Evolutionary conservation across 2,888 invertebrate genomes (phyloP).

Genomic region (Odontothrips loti): DNA sequence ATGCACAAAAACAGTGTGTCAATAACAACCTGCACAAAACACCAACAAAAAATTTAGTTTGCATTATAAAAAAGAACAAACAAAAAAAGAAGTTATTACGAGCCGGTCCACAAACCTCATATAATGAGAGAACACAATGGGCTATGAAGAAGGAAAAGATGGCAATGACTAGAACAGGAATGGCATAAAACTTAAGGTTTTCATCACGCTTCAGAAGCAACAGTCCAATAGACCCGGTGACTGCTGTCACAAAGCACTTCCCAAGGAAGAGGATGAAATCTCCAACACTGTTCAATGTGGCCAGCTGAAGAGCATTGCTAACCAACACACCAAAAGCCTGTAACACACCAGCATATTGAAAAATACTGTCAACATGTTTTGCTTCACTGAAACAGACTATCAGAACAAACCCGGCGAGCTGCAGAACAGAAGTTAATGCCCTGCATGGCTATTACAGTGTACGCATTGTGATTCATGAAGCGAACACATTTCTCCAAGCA

Average conservation of each 20-base stretch:
- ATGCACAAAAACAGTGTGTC: conserved; percentile 91
- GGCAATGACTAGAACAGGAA: conserved; percentile 78
- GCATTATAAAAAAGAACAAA: no score
- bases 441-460: conserved; percentile 89
- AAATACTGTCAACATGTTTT: neutral
- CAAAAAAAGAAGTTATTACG: neutral
- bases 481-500: conserved; percentile 87
- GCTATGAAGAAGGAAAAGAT: conserved; percentile 88
- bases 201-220: conserved; percentile 68
- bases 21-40: conserved; percentile 74
- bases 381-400: conserved; percentile 15
- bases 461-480: conserved; percentile 91
- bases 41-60: conserved; percentile 33
- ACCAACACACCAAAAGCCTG: conserved; percentile 83
- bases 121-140: conserved; percentile 86
- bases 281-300: conserved; percentile 87
- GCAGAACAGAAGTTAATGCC: conserved; percentile 87
- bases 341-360: conserved; percentile 33
- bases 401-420: conserved; percentile 66
- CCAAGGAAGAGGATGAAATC: conserved; percentile 90
- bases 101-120: conserved; percentile 64
- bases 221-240: conserved; percentile 74
- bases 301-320: conserved; percentile 79
- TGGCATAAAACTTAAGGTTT: conserved; percentile 75
- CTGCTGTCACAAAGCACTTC: conserved; percentile 73